These are phyloP conservation scores for Xenopus borealis DNA, from an alignment of 2,113 vertebrate genomes.

Conservation along the genomic window DNA sequence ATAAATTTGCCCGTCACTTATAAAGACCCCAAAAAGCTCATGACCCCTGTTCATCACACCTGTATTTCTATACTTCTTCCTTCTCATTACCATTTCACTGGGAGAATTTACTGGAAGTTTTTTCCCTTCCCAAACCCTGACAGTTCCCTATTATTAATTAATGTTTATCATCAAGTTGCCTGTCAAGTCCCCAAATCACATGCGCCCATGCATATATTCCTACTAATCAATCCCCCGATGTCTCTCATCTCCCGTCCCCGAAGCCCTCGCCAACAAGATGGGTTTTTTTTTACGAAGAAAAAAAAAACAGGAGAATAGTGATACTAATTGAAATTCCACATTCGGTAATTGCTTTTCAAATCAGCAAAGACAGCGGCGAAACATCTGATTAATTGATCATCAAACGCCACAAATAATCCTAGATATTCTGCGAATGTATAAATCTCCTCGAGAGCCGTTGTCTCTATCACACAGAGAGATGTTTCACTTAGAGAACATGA, in stretches of 20 bases:
- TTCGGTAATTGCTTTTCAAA: conserved; percentile 33
- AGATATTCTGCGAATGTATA: neutral
- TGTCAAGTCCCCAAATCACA: neutral
- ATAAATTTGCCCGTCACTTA: too few species aligned
- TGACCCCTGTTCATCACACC: too few species aligned
- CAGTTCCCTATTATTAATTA: conserved; percentile 5
- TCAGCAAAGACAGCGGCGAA: conserved; percentile 13
- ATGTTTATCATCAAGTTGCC: neutral
- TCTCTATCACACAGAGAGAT: neutral
- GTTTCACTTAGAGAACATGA: neutral
- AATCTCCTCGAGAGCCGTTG: neutral
- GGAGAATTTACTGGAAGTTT: neutral
- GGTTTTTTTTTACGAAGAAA: neutral
- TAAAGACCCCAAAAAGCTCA: too few species aligned
- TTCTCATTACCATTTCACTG: too few species aligned
- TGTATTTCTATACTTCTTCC: too few species aligned
- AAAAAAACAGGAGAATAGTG: neutral
- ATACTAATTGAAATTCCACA: conserved; percentile 22
- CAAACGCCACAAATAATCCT: conserved; percentile 18
- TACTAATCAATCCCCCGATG: neutral
- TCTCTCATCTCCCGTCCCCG: too few species aligned
- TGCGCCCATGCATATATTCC: neutral
- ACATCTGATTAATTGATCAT: conserved; percentile 35
- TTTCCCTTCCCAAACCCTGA: neutral
- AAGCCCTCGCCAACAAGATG: neutral